A percentile compares a stretch with the other conserved stretches of the same genome.
Evolutionary conservation across 2,797 vertebrate species (phyloP).

Genomic region (Trichosurus vulpecula): DNA sequence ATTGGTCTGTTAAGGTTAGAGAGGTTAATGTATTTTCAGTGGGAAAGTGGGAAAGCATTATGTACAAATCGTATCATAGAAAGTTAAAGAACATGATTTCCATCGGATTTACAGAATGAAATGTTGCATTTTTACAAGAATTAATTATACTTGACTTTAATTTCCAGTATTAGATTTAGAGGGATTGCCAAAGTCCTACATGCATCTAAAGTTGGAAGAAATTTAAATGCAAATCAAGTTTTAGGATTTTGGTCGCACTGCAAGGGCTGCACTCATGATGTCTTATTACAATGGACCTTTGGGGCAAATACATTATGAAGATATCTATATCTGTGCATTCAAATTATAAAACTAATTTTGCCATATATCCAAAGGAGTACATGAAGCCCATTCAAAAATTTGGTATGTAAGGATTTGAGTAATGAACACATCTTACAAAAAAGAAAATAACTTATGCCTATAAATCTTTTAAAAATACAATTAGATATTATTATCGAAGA

Average conservation of each 20-base stretch:
- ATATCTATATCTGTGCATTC: neutral
- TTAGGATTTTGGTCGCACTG: neutral
- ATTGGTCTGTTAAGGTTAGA: neutral
- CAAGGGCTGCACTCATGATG: neutral
- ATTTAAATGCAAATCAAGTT: constrained; percentile 17
- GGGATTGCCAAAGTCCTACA: neutral
- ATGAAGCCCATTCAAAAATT: constrained; percentile 17
- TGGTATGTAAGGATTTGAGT: neutral
- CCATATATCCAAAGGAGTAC: constrained; percentile 25
- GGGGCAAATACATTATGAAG: constrained; percentile 6
- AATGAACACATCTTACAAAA: neutral
- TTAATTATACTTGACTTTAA: constrained; percentile 2
- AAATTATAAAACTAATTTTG: neutral
- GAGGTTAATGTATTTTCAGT: neutral
- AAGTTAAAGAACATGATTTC: neutral
- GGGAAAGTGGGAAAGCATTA: neutral
- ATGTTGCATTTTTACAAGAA: neutral
- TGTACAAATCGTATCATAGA: neutral
- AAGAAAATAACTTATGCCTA: neutral
- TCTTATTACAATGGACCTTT: constrained; percentile 39
- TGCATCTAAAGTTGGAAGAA: constrained; percentile 18
- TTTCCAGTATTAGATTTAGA: neutral
- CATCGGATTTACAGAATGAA: neutral
- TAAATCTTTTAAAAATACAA: neutral
- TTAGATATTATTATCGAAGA: neutral